Evolutionary conservation across 2,888 invertebrate species (phyloP), one percentile per base, ranked within the genome.

Genomic region (Dasysyrphus tricinctus): DNA sequence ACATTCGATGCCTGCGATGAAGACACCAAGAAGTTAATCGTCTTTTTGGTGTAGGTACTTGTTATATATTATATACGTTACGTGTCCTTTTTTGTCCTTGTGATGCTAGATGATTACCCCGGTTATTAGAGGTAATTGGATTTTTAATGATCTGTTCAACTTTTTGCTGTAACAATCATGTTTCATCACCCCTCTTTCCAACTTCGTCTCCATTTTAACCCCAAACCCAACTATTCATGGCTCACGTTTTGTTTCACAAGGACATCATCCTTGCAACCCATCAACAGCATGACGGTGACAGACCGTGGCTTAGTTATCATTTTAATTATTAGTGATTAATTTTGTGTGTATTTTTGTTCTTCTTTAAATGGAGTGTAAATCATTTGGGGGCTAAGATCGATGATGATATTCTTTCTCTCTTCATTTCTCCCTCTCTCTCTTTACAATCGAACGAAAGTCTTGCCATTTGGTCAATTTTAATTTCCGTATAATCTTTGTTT

Each of bases 101-200:
- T 67, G 51, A 49, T 24, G 42, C 39, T 67, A 47, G 73, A 69
- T 82, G 70, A 86, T 86, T 86, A 82, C 82, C 67, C 51, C 74
- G 74, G 86, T 81, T 86, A 86, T 86, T 86, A 75, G 79, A 59
- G 61, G 67, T 86, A 86, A 86, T 86, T 86, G 86, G 86, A 86
- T 86, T 86, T 86, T 86, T 86, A 82, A 86, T 86, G 78, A 86
- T 86, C 81, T 86, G 82, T 79, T 86, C 70, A 82, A 82, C 78
- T 86, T 86, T 80, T 80, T 67, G 72, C 44, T 59, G 44, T 59
- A 69, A 69, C 69, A 69, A 69, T 54, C 69, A 69, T 69, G 54
- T 69, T 54, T n/a, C 24, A 37, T 11, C 29, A 14, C 37, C 19
- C 51, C 12, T 5, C 51, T 4, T 19, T 1, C 6, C 51, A 1